Evolutionary conservation across 2,797 vertebrate genomes (phyloP).

Genomic region (Pangasius mekongensis): DNA sequence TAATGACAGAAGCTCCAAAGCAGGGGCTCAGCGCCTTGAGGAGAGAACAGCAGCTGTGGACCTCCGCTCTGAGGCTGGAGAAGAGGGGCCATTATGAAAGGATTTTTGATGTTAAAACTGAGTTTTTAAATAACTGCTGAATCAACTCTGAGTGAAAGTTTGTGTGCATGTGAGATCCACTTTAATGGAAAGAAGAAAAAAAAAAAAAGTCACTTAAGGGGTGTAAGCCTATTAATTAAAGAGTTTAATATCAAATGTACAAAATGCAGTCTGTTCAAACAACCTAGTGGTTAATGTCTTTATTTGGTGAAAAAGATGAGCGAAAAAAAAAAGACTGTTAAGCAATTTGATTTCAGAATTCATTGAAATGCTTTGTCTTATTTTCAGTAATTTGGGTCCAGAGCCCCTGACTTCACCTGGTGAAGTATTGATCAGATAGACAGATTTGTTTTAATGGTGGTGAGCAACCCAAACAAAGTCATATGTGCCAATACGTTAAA

Average conservation of each 20-base stretch:
- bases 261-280: slow-evolving; percentile 71
- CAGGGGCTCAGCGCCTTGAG: slow-evolving; percentile 42
- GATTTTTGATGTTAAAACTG: slow-evolving; percentile 58
- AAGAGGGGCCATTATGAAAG: slow-evolving; percentile 57
- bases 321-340: slow-evolving; percentile 69
- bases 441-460: slow-evolving; percentile 4
- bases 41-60: slow-evolving; percentile 51
- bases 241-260: slow-evolving; percentile 81
- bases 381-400: slow-evolving; percentile 27
- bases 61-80: slow-evolving; percentile 61
- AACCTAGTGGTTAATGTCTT: slow-evolving; percentile 83
- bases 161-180: slow-evolving; percentile 86
- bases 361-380: slow-evolving; percentile 62
- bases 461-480: neutral
- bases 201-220: slow-evolving; percentile 59
- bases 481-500: neutral
- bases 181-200: slow-evolving; percentile 61
- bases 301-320: slow-evolving; percentile 71
- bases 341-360: slow-evolving; percentile 92
- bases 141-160: slow-evolving; percentile 70
- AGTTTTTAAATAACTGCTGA: slow-evolving; percentile 72
- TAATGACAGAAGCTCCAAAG: slow-evolving; percentile 48
- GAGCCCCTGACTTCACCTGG: neutral
- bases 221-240: slow-evolving; percentile 57
- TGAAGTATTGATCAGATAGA: neutral